Conservation (phyloP, 2,113 vertebrate species). For the Leptosomus discolor region DNA sequence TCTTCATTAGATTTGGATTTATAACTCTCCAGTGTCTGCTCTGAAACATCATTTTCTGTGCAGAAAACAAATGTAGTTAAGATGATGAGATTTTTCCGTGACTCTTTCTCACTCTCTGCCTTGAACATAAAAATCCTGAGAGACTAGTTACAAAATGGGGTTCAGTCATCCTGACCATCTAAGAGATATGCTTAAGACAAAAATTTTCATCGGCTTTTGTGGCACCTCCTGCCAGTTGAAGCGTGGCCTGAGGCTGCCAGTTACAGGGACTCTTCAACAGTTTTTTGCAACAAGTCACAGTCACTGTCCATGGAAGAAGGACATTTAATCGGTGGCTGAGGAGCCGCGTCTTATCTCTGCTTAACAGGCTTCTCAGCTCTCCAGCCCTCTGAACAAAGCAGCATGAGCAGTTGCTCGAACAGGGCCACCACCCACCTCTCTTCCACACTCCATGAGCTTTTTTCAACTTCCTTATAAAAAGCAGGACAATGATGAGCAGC, state of each 20-base stretch:
- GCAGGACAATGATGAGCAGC: conserved; percentile 84
- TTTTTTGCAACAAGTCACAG: neutral
- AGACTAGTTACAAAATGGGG: neutral
- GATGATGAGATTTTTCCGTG: neutral
- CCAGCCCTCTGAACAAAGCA: neutral
- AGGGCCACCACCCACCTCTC: conserved; percentile 73
- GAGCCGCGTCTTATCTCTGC: neutral
- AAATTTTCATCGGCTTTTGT: neutral
- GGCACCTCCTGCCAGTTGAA: neutral
- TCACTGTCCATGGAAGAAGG: neutral
- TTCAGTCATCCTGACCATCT: neutral
- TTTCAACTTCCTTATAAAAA: conserved; percentile 83
- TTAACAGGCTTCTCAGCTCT: neutral
- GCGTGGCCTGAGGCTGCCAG: fast-evolving
- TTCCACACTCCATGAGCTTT: conserved; percentile 86
- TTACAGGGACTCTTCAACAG: neutral
- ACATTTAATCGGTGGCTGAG: neutral
- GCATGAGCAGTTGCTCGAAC: fast-evolving
- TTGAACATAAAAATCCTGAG: neutral
- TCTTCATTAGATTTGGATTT: conserved; percentile 88
- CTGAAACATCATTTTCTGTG: conserved; percentile 86
- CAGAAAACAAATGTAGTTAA: neutral
- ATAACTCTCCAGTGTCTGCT: conserved; percentile 84
- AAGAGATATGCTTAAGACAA: neutral
- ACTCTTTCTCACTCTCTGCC: neutral